Base-by-base conservation (phyloP, 2,888 invertebrate species). In the Ennomos fuscantarius region DNA sequence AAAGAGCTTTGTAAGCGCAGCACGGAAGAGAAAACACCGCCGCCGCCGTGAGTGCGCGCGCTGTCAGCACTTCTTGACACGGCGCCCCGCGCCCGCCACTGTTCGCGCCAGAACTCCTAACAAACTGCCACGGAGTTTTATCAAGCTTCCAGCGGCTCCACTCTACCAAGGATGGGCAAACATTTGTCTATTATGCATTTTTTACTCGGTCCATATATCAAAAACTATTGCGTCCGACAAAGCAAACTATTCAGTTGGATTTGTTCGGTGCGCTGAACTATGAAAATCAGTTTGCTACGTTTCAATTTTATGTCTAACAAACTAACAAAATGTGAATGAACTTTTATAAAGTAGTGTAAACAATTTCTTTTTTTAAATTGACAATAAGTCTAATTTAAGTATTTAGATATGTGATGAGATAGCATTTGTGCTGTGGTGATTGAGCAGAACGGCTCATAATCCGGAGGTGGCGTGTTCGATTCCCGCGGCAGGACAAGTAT, bases 151-250 rank as follows among this genome's bases (percentile, higher is more conserved):
- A 58, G 68, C 72, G 58, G 66, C 70, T 73, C 69, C 72, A 67
- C 69, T 70, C 63, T 68, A 73, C 74, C 71, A 73, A 70, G 66
- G 69, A 71, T 70, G 69, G 66, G 71, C 77, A 82, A 82, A 84
- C 81, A 83, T 81, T 82, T 81, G 74, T 76, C 73, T 76, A 75
- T 78, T 79, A 79, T 79, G 75, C 78, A 78, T 78, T 79, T 82
- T 81, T 79, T 78, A 77, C 78, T 69, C 73, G 68, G 71, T 70
- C 76, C 77, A 76, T 82, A 79, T 78, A 78, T 83, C 80, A 84
- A 81, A 83, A 84, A 82, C 80, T 79, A 79, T 76, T 72, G 72
- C 60, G 69, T 63, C 72, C 69, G 74, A 79, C 80, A 79, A 78
- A 81, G 80, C 79, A 82, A 81, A 83, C 78, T 70, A 75, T 73